These are phyloP conservation scores for Nudaria mundana DNA, from an alignment of 2,888 invertebrate species.

Conservation along the genomic window DNA sequence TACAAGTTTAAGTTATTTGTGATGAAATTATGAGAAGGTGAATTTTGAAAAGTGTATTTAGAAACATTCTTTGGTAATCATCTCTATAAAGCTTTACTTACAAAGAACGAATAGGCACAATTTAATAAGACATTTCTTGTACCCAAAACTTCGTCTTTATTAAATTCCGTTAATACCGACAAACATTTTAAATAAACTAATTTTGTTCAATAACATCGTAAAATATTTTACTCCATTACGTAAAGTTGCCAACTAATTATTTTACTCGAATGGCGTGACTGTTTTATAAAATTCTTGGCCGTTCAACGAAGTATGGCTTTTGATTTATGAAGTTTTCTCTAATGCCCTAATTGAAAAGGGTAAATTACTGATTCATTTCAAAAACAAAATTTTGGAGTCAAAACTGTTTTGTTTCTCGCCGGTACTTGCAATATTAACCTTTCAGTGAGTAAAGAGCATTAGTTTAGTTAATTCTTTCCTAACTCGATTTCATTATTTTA, in stretches of 20 bases:
- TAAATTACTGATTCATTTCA: conserved; percentile 8
- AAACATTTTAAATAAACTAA: conserved; percentile 12
- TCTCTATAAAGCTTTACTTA: no score
- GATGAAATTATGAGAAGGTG: no score
- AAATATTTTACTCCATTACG: conserved; percentile 19
- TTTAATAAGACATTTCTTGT: neutral
- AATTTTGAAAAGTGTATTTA: no score
- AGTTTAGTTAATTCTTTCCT: no score
- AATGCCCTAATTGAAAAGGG: conserved; percentile 9
- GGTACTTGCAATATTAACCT: no score
- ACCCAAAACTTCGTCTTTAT: neutral
- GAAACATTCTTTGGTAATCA: no score
- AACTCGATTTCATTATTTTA: no score
- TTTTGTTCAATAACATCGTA: conserved; percentile 17
- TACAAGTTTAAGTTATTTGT: no score
- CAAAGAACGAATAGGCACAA: neutral
- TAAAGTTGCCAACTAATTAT: conserved; percentile 26
- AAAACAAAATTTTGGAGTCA: no score
- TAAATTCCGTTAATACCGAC: neutral
- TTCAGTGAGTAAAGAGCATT: no score
- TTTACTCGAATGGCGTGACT: conserved; percentile 14
- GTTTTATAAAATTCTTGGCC: conserved; percentile 11
- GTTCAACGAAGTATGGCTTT: conserved; percentile 18
- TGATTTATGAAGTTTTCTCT: conserved; percentile 17
- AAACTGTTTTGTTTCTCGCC: no score